Conservation (phyloP, 2,888 invertebrate genomes). For the Platynereis dumerilii region DNA sequence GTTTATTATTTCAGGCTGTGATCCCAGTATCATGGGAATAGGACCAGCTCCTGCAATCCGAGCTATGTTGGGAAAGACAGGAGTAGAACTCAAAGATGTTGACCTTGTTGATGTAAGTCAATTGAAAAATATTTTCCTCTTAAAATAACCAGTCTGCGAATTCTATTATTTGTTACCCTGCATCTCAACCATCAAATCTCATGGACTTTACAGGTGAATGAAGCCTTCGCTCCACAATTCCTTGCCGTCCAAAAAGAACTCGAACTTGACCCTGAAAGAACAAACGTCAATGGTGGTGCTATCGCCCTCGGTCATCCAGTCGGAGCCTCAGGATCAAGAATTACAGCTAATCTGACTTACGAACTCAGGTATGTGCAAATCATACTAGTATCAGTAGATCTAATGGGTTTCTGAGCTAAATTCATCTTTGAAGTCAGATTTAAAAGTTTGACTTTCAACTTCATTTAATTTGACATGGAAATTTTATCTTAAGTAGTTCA, state of each 20-base stretch:
- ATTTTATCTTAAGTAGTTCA: not conserved
- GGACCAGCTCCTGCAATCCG: slow-evolving; percentile 95
- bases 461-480: not conserved
- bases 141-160: too few relatives aligned
- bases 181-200: too few relatives aligned
- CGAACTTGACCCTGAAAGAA: slow-evolving; percentile 81
- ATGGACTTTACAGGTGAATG: slow-evolving; percentile 80
- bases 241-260: slow-evolving; percentile 90
- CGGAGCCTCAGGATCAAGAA: slow-evolving; percentile 92
- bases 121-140: not conserved
- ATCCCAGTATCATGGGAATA: slow-evolving; percentile 97
- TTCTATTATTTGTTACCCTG: too few relatives aligned
- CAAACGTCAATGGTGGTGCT: slow-evolving; percentile 95
- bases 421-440: not conserved
- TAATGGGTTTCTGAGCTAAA: too few relatives aligned
- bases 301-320: slow-evolving; percentile 97
- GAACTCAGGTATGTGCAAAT: slow-evolving; percentile 76
- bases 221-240: slow-evolving; percentile 96
- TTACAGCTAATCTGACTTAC: slow-evolving; percentile 88
- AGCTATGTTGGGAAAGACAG: slow-evolving; percentile 77
- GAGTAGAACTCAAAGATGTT: slow-evolving; percentile 82
- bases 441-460: not conserved
- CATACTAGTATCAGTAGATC: not conserved
- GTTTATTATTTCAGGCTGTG: slow-evolving; percentile 69
- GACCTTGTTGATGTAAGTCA: slow-evolving; percentile 90